These are phyloP conservation scores for Aphis gossypii DNA, from an alignment of 1,140 invertebrate species.

Conservation along the genomic window DNA sequence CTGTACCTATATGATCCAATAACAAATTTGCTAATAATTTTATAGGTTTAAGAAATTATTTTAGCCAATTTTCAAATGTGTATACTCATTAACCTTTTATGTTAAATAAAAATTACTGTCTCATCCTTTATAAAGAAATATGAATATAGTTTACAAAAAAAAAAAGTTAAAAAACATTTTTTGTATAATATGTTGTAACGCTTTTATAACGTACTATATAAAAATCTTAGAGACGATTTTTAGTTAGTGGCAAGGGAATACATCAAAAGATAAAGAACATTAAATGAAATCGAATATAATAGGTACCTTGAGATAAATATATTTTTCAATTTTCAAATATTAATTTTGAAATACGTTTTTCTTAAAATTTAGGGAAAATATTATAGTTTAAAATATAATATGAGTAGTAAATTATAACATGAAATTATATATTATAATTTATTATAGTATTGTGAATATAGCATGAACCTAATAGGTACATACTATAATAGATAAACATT, in stretches of 20 bases:
- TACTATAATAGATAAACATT: background rate
- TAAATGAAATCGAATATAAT: conserved; percentile 25
- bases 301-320: conserved; percentile 18
- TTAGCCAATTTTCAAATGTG: background rate
- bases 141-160: background rate
- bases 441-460: background rate
- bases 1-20: background rate
- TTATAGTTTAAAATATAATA: background rate
- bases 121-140: background rate
- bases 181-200: background rate
- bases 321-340: conserved; percentile 38
- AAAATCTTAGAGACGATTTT: conserved; percentile 5
- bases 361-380: background rate
- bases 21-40: background rate
- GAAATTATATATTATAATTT: background rate
- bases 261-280: background rate
- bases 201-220: conserved; percentile 24
- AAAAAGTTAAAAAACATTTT: conserved; percentile 32
- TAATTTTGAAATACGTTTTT: conserved; percentile 25
- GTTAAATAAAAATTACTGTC: conserved; percentile 9
- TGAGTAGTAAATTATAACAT: background rate
- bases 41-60: background rate
- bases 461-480: background rate
- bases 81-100: background rate
- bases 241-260: conserved; percentile 15